These are phyloP conservation scores for Drosophila albomicans DNA, from an alignment of 1,140 invertebrate genomes.

Conservation along the genomic window DNA sequence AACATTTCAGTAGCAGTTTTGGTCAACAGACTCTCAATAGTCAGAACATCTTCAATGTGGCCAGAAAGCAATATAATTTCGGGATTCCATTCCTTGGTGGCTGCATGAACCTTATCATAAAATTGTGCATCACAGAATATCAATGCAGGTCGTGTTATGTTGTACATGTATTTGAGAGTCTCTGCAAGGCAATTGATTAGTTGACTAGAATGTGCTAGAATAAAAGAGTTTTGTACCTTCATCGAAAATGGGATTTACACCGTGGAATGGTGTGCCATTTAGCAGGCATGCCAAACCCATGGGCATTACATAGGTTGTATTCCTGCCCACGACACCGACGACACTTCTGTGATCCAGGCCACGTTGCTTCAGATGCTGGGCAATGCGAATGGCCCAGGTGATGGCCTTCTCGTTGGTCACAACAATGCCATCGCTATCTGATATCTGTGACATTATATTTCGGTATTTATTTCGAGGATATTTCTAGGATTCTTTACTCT, in stretches of 20 bases:
- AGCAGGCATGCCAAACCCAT: slow-evolving; percentile 46
- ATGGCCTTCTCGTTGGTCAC: slow-evolving; percentile 35
- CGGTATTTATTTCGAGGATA: slow-evolving; percentile 5
- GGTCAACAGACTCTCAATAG: slow-evolving; percentile 42
- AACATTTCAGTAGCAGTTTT: slow-evolving; percentile 39
- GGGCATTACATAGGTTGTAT: slow-evolving; percentile 37
- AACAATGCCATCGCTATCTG: slow-evolving; percentile 32
- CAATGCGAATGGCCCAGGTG: slow-evolving; percentile 46
- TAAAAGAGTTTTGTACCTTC: slow-evolving; percentile 10
- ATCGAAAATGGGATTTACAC: slow-evolving; percentile 40
- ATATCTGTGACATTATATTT: slow-evolving; percentile 45
- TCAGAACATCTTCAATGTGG: slow-evolving; percentile 31
- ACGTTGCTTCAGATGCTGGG: slow-evolving; percentile 43
- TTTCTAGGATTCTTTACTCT: slow-evolving; percentile 47
- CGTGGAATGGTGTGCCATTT: slow-evolving; percentile 50
- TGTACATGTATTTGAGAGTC: slow-evolving; percentile 33
- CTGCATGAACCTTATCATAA: slow-evolving; percentile 17
- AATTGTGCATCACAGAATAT: slow-evolving; percentile 58
- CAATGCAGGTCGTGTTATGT: slow-evolving; percentile 42
- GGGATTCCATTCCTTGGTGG: slow-evolving; percentile 13
- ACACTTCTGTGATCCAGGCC: slow-evolving; percentile 34
- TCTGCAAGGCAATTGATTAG: slow-evolving; percentile 3
- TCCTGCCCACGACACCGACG: slow-evolving; percentile 44
- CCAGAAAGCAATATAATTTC: slow-evolving; percentile 39
- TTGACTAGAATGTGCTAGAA: background rate